phyloP scores from a whole-genome alignment of 2,888 invertebrate genomes.

The Tenthredo distinguenda region DNA sequence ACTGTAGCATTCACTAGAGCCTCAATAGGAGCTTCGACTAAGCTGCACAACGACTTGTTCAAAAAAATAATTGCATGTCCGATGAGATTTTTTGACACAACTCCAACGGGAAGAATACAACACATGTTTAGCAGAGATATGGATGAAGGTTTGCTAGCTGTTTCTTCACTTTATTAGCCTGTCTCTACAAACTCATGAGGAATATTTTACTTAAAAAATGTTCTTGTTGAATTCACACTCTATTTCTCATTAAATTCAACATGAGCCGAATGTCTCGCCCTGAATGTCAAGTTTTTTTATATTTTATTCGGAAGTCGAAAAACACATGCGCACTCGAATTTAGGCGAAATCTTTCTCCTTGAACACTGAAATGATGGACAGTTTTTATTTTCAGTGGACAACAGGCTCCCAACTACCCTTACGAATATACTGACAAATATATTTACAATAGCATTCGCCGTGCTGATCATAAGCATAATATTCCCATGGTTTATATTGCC shows the following conservation, averaged over 20 bases:
- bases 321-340: neutral
- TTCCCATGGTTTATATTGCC: conserved; percentile 79
- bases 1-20: conserved; percentile 81
- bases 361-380: neutral
- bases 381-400: conserved; percentile 78
- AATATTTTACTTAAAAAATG: neutral
- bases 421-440: conserved; percentile 82
- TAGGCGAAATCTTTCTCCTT: neutral
- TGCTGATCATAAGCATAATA: conserved; percentile 79
- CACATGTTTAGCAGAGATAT: conserved; percentile 81
- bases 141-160: conserved; percentile 78
- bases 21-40: conserved; percentile 79
- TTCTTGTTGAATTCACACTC: neutral
- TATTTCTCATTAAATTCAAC: neutral
- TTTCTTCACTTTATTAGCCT: neutral
- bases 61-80: conserved; percentile 79
- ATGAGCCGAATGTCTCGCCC: too few relatives aligned
- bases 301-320: neutral
- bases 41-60: conserved; percentile 80
- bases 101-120: conserved; percentile 80
- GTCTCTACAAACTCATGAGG: neutral
- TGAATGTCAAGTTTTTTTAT: neutral
- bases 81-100: conserved; percentile 59
- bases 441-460: conserved; percentile 78
- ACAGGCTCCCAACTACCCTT: conserved; percentile 80